Conservation (phyloP, 2,113 vertebrate species). For the Eretmodus cyanostictus region DNA sequence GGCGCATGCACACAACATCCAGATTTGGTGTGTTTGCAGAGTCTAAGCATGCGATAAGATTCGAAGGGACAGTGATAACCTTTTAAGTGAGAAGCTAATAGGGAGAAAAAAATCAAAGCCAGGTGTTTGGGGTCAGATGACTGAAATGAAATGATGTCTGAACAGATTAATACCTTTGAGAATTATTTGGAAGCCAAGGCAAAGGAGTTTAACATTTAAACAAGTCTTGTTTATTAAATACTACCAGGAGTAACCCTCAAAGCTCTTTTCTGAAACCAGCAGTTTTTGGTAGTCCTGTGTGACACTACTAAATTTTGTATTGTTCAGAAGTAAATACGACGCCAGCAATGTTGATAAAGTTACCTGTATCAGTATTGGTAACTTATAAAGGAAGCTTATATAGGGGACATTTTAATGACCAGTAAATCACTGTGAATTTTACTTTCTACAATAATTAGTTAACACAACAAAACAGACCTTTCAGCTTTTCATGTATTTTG, state of each 20-base stretch:
- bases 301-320: not conserved
- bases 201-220: not conserved
- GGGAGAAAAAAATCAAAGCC: not conserved
- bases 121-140: not conserved
- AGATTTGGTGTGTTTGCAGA: not conserved
- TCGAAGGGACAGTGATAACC: not conserved
- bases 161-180: not conserved
- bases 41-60: not conserved
- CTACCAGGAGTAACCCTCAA: not conserved
- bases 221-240: not conserved
- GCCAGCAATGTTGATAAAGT: not conserved
- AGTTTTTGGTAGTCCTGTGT: not conserved
- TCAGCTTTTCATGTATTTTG: not conserved
- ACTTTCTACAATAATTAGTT: not conserved
- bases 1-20: not conserved
- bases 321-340: not conserved
- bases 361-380: not conserved
- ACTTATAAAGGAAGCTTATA: not conserved
- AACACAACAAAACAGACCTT: not conserved
- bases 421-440: not conserved
- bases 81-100: not conserved
- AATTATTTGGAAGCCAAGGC: not conserved
- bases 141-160: not conserved
- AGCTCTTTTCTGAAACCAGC: not conserved
- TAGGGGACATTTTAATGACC: not conserved